Evolutionary conservation across 2,797 vertebrate genomes (phyloP).

Genomic region (Nasua narica): DNA sequence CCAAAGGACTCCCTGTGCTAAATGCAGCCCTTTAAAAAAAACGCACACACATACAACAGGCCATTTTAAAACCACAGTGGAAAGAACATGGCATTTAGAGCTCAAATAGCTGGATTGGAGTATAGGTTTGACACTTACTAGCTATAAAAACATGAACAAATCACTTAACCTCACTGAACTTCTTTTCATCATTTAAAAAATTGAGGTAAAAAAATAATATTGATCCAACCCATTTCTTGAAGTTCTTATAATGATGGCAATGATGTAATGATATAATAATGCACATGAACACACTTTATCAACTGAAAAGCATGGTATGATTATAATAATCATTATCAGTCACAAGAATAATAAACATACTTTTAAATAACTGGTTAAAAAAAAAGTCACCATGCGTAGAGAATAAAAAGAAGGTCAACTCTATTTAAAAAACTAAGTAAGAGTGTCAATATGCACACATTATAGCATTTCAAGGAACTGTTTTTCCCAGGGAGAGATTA

Average conservation of each 20-base stretch:
- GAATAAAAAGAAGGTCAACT: conserved; percentile 60
- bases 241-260: conserved; percentile 1
- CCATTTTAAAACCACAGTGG: conserved; percentile 44
- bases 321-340: conserved; percentile 54
- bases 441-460: conserved; percentile 70
- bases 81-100: conserved; percentile 41
- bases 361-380: conserved; percentile 55
- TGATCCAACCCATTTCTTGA: conserved; percentile 5
- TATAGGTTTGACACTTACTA: conserved; percentile 47
- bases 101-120: conserved; percentile 25
- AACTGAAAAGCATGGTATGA: background rate
- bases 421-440: conserved; percentile 65
- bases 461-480: conserved; percentile 76
- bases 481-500: conserved; percentile 70
- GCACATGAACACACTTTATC: background rate
- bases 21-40: background rate
- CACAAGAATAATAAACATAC: conserved; percentile 58
- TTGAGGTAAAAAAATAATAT: conserved; percentile 31
- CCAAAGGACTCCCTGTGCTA: background rate
- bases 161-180: conserved; percentile 51
- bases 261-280: conserved; percentile 32
- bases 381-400: conserved; percentile 34
- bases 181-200: conserved; percentile 47
- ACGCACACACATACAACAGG: no score
- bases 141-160: conserved; percentile 45